Base-by-base conservation (phyloP, 1,140 invertebrate species). In the Aphelinus atriplicis region DNA sequence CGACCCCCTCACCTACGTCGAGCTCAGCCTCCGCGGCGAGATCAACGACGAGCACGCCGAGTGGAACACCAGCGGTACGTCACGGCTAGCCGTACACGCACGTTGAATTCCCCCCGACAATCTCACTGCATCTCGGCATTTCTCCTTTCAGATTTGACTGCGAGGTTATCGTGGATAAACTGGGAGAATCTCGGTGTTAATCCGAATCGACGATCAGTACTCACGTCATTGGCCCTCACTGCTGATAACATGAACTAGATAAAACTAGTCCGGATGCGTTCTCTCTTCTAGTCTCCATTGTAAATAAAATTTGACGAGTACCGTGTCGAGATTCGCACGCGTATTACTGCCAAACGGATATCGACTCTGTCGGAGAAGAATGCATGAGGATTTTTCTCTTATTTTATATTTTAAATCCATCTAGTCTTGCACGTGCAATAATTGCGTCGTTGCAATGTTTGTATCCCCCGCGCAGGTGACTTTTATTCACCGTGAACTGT, bases 181-280 rank as follows among this genome's bases (percentile, higher is more conserved):
- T 99, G 98, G 98, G 96, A 98, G 85, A 98, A 97, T 84, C 90
- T 99, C 0, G 98, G 98, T 0, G 96, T 98, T 0, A 95, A 95
- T 85, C 95, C 96, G 5, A 94, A 94, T 75, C 88, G 95, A 58
- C 89, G 95, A 75, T 95, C 93, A 26, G 91, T 95, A 2, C 87
- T 97, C 0, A 95, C 94, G 1, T 94, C 95, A 0, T 87, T 96
- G 2, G 93, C 94, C 0, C 85, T 96, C 2, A 93, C 94, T 53
- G 91, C 94, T 1, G 95, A 96, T 77, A 93, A 92, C 77, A 89
- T 93, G 81, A 92, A 91, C 76, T 90, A 85, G 86, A 70, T 9
- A 4, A 9, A 9, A 46, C 5, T 10, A 5, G 56, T 0, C n/a
- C 10, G 50, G 2, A 64, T 26, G 26, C 26, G 26, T 26, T 26